Evolutionary conservation across 2,888 invertebrate species (phyloP).

Genomic region (Agelastica alni): DNA sequence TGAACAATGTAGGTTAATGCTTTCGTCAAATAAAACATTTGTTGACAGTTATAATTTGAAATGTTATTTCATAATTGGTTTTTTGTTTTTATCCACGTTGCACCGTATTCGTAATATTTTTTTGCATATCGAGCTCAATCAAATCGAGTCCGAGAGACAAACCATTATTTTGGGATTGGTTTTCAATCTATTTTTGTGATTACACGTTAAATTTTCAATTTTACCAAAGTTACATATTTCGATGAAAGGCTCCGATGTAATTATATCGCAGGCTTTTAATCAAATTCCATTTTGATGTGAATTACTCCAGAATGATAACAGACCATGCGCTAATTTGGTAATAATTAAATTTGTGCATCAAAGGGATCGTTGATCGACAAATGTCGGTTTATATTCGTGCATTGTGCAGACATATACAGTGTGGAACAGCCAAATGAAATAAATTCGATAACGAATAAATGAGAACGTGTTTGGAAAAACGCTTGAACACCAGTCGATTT

Average conservation of each 20-base stretch:
- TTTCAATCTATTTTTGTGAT: slow-evolving; percentile 24
- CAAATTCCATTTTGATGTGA: slow-evolving; percentile 45
- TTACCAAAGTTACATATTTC: slow-evolving; percentile 26
- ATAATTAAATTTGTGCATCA: slow-evolving; percentile 47
- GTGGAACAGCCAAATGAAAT: too few relatives aligned
- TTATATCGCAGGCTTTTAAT: slow-evolving; percentile 37
- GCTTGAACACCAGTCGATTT: too few relatives aligned
- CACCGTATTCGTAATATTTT: too few relatives aligned
- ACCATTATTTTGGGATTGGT: slow-evolving; percentile 13
- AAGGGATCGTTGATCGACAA: slow-evolving; percentile 36
- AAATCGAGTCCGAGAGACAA: not conserved
- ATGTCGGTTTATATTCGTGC: too few relatives aligned
- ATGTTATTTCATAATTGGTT: too few relatives aligned
- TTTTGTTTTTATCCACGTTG: too few relatives aligned
- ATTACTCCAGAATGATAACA: slow-evolving; percentile 41
- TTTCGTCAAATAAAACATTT: too few relatives aligned
- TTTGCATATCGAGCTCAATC: not conserved
- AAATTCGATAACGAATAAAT: too few relatives aligned
- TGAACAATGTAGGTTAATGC: too few relatives aligned
- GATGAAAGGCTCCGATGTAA: slow-evolving; percentile 38
- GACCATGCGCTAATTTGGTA: slow-evolving; percentile 42
- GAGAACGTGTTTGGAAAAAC: too few relatives aligned
- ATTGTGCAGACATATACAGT: too few relatives aligned
- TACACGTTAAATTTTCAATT: slow-evolving; percentile 25
- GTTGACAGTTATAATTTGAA: too few relatives aligned